Percentiles rank a stretch among this genome's conserved stretches.
Evolutionary conservation across 2,113 vertebrate species (phyloP).

Genomic region (Indri indri): DNA sequence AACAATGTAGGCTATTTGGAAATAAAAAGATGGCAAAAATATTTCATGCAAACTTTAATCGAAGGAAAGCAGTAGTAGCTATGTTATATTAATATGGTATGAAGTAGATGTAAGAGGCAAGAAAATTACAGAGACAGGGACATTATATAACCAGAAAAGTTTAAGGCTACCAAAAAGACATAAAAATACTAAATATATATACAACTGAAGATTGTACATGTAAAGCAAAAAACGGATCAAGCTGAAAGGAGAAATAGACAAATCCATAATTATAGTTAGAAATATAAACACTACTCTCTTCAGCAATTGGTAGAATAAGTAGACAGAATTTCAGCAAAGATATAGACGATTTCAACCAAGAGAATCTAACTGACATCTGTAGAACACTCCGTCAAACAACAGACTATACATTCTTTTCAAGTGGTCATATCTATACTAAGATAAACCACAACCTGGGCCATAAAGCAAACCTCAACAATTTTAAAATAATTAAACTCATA

Average conservation of each 20-base stretch:
- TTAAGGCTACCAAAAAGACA: background rate
- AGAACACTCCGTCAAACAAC: background rate
- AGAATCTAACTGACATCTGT: background rate
- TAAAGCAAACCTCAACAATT: background rate
- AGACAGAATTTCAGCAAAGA: background rate
- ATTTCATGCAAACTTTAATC: background rate
- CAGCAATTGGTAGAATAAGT: background rate
- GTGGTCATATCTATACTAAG: background rate
- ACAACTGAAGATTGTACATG: background rate
- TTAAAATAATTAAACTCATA: background rate
- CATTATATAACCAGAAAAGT: background rate
- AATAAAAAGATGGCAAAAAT: background rate
- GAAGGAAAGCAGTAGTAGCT: background rate
- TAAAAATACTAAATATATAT: background rate
- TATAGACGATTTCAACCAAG: background rate
- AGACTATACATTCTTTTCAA: background rate
- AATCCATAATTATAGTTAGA: background rate
- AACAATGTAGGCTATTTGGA: background rate
- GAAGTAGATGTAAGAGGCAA: background rate
- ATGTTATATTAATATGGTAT: background rate
- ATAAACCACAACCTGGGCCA: background rate
- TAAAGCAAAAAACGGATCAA: background rate
- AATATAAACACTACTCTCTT: background rate
- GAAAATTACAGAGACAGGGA: background rate
- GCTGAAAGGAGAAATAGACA: background rate